A percentile compares a stretch with the other conserved stretches of the same genome.
Conservation (phyloP, 2,113 vertebrate species). For the Lampris incognitus region DNA sequence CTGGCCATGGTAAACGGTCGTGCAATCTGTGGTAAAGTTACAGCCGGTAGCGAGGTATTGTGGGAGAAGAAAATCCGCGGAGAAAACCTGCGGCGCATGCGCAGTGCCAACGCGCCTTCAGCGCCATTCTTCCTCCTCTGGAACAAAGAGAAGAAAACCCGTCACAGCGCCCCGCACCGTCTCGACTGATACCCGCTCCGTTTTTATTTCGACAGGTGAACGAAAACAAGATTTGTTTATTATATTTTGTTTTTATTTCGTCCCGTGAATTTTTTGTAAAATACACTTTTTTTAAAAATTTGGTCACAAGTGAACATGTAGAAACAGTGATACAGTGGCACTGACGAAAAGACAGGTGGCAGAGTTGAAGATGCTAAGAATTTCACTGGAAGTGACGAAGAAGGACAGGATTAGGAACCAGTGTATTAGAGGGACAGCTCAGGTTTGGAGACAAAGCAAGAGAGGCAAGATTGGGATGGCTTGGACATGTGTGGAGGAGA, state of each 20-base stretch:
- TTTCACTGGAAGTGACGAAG: too few species aligned
- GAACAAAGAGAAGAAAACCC: not conserved
- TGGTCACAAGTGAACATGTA: too few species aligned
- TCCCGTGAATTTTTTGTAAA: not conserved
- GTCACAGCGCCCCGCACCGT: constrained; percentile 1
- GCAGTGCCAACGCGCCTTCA: constrained; percentile 24
- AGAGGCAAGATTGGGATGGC: too few species aligned
- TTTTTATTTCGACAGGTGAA: not conserved
- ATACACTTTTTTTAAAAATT: too few species aligned
- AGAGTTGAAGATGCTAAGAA: too few species aligned
- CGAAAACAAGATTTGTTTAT: constrained; percentile 22
- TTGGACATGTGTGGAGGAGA: too few species aligned
- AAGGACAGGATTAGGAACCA: too few species aligned
- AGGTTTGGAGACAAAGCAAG: too few species aligned
- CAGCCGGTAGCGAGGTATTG: constrained; percentile 4
- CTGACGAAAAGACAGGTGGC: too few species aligned
- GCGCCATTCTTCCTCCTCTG: too few species aligned
- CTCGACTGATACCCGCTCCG: not conserved
- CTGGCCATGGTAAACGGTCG: constrained; percentile 81
- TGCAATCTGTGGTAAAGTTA: not conserved
- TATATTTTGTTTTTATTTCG: not conserved
- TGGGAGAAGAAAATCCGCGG: not conserved
- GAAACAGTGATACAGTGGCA: too few species aligned
- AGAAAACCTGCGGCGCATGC: constrained; percentile 47
- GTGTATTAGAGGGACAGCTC: too few species aligned